Evolutionary conservation across 2,113 vertebrate genomes (phyloP), one percentile per base, ranked within the genome.

Genomic region (Helogale parvula): DNA sequence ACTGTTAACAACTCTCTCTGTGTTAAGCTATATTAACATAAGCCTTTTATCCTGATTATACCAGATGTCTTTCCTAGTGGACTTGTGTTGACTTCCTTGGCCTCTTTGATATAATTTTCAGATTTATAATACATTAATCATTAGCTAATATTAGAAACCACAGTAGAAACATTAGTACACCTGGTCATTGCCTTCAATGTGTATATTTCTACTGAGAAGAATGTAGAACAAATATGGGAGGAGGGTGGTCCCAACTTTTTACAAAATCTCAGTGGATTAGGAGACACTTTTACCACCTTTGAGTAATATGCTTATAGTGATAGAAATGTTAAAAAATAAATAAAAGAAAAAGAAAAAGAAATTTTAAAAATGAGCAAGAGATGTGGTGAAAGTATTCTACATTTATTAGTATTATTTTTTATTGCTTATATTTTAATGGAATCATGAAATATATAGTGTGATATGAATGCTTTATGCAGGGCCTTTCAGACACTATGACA

Each of bases 41-140:
- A 90, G 9, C 4, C 3, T 9, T 90, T 72, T 88, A 38, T 71
- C 41, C 2, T 68, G 16, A 87, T 79, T 45, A 9, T 87, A 66
- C 23, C 2, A 81, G 17, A 14, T 57, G 9, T 69, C 6, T 86
- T 38, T 97, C 15, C 38, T 82, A n/a, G n/a, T 33, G 86, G 54
- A 76, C 23, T 63, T 83, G 7, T 63, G 45, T 79, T 79, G 23
- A 33, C 8, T 4, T 81, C 1, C 0, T 57, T 15, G 13, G 2
- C 47, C 5, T 91, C 19, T 60, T 72, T 35, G 17, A 60, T 86
- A 89, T 47, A 23, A 47, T 89, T 92, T 94, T 92, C 76, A 90
- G 25, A 92, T 83, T 89, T 69, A 31, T 27, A 80, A 65, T 50
- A 2, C 11, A 77, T 68, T 38, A 38, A 89, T 6, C 14, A 8